These are phyloP conservation scores for Rhabditophanes sp. DNA, from an alignment of 2,888 invertebrate species.

Conservation along the genomic window DNA sequence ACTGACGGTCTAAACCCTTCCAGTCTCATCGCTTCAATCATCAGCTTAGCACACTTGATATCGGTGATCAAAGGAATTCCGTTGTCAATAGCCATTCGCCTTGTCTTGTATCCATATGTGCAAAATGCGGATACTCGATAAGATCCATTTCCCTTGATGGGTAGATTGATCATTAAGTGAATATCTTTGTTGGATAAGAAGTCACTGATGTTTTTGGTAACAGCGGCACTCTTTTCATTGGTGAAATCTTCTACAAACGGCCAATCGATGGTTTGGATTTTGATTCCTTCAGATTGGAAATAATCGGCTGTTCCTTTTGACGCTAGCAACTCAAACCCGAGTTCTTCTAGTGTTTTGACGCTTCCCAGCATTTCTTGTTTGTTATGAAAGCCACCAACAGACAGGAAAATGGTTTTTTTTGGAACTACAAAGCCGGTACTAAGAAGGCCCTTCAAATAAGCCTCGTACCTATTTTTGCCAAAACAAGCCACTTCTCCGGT, in stretches of 20 bases:
- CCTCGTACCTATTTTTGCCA: slow-evolving; percentile 88
- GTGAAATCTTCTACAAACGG: slow-evolving; percentile 79
- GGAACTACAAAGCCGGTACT: slow-evolving; percentile 82
- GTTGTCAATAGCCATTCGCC: slow-evolving; percentile 85
- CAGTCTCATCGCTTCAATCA: slow-evolving; percentile 60
- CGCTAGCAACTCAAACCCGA: slow-evolving; percentile 87
- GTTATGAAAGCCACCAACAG: slow-evolving; percentile 73
- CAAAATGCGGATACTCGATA: slow-evolving; percentile 80
- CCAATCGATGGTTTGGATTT: slow-evolving; percentile 92
- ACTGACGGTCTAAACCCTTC: slow-evolving; percentile 23
- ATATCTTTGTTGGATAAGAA: slow-evolving; percentile 81
- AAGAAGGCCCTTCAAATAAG: slow-evolving; percentile 89
- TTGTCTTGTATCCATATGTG: slow-evolving; percentile 52
- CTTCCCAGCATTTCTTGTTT: slow-evolving; percentile 75
- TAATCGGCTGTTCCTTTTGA: slow-evolving; percentile 99
- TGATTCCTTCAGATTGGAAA: slow-evolving; percentile 52
- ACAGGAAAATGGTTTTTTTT: slow-evolving; percentile 70
- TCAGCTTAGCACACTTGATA: slow-evolving; percentile 87
- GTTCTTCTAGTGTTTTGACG: slow-evolving; percentile 63
- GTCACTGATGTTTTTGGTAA: slow-evolving; percentile 56
- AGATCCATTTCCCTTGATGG: slow-evolving; percentile 76
- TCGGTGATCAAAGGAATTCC: slow-evolving; percentile 93
- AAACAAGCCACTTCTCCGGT: slow-evolving; percentile 99
- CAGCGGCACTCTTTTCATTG: too few relatives aligned
- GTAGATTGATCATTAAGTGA: slow-evolving; percentile 90